Evolutionary conservation across 1,140 invertebrate species (phyloP).

Genomic region (Pogonomyrmex barbatus): DNA sequence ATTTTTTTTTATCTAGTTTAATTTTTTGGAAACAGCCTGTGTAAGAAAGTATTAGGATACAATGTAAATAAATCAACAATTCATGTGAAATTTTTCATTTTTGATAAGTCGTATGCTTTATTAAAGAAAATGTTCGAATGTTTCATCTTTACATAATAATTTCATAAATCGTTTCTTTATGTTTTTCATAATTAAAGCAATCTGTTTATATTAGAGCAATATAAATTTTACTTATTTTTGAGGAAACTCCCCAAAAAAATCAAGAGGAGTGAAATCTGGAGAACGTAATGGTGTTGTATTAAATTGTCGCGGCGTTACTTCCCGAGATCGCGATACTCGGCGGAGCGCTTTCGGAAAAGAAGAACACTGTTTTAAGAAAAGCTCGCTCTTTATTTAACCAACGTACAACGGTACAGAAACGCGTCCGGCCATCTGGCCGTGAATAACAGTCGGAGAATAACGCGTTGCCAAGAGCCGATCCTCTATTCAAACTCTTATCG

Average conservation of each 20-base stretch:
- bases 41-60: neutral
- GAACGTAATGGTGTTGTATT: neutral
- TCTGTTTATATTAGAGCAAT: neutral
- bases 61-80: neutral
- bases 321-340: no score
- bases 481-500: no score
- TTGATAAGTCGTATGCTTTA: neutral
- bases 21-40: neutral
- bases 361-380: no score
- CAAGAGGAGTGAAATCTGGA: neutral
- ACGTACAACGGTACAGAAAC: no score
- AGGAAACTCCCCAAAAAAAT: neutral
- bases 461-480: no score
- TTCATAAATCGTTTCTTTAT: constrained; percentile 6
- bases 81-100: neutral
- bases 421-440: no score
- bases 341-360: no score
- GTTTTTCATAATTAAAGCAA: neutral
- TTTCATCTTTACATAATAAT: neutral
- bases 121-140: constrained; percentile 4
- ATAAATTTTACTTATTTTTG: neutral
- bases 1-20: neutral
- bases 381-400: no score
- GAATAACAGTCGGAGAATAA: no score
- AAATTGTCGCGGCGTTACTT: neutral